phyloP scores from a whole-genome alignment of 2,888 invertebrate genomes.

The Pandemis heparana region DNA sequence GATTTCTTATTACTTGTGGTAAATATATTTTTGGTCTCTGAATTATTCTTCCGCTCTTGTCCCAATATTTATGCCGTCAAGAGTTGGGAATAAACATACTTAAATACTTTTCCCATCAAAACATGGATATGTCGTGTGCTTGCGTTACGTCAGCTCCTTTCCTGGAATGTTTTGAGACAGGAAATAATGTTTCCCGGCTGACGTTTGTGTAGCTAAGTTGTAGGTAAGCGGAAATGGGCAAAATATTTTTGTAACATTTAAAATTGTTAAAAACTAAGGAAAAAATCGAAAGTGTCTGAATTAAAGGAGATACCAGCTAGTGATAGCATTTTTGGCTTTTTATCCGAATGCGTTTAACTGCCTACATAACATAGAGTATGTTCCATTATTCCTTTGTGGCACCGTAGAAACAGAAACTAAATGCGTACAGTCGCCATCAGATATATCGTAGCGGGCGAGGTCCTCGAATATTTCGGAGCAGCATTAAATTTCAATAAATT shows the following conservation, averaged over 20 bases:
- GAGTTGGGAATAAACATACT: constrained; percentile 49
- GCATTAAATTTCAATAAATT: too few species aligned
- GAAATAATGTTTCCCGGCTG: constrained; percentile 52
- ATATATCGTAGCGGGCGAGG: too few species aligned
- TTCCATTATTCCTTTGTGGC: too few species aligned
- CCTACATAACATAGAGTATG: too few species aligned
- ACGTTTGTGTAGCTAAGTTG: constrained; percentile 57
- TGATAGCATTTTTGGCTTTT: not conserved
- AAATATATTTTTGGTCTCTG: constrained; percentile 11
- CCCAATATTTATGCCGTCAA: constrained; percentile 9
- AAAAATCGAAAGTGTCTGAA: not conserved
- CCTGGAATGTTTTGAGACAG: constrained; percentile 51
- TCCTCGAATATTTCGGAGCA: too few species aligned
- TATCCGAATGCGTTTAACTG: not conserved
- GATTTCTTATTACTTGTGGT: constrained; percentile 24
- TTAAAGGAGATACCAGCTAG: not conserved
- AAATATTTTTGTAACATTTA: not conserved
- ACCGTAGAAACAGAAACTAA: too few species aligned
- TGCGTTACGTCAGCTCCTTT: constrained; percentile 63
- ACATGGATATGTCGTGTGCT: constrained; percentile 59
- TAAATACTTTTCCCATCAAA: constrained; percentile 57
- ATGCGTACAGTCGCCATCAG: too few species aligned
- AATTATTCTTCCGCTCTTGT: constrained; percentile 16
- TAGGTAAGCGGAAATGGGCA: constrained; percentile 49
- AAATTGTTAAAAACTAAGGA: too few species aligned